Percentiles rank a stretch among this genome's conserved stretches.
Conservation (phyloP, 2,113 vertebrate genomes). For the Colinus virginianus region DNA sequence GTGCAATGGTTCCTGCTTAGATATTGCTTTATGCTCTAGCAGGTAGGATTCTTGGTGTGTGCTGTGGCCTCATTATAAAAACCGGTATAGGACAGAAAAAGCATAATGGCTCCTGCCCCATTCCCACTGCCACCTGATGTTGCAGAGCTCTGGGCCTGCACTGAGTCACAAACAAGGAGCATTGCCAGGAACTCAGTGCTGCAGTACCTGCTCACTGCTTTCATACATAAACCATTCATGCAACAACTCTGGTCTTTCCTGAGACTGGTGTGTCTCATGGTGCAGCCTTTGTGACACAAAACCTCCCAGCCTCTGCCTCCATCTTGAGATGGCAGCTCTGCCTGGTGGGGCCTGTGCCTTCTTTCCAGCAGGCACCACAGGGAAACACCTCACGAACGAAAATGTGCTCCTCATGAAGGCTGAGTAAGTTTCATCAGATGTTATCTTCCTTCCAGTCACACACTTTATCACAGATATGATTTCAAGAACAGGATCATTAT, state of each 20-base stretch:
- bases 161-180: background rate
- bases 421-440: background rate
- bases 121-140: background rate
- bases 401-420: background rate
- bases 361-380: background rate
- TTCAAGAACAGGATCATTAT: background rate
- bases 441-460: background rate
- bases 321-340: background rate
- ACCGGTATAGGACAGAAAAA: background rate
- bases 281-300: fast-evolving
- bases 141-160: background rate
- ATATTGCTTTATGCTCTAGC: background rate
- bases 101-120: background rate
- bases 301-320: background rate
- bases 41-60: background rate
- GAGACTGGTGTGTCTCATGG: background rate
- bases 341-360: fast-evolving
- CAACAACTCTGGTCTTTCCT: background rate
- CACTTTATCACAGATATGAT: background rate
- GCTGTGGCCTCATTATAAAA: background rate
- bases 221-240: background rate
- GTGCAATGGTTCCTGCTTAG: background rate
- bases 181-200: background rate
- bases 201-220: background rate
- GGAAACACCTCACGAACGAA: background rate